phyloP scores from a whole-genome alignment of 2,888 invertebrate species.

The Scrobipalpa atriplicella region DNA sequence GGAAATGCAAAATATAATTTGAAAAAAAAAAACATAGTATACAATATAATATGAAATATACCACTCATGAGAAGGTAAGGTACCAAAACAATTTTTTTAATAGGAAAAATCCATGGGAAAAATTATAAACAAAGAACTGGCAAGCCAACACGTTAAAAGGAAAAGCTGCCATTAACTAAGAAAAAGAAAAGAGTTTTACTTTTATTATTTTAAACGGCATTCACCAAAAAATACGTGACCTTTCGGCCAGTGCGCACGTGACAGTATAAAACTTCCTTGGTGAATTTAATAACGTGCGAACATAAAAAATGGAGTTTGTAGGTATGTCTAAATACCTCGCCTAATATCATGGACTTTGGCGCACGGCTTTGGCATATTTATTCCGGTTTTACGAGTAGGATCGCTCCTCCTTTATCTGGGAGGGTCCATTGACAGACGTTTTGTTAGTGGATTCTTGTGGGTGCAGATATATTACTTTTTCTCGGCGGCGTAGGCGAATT shows the following conservation, averaged over 20 bases:
- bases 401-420: slow-evolving; percentile 40
- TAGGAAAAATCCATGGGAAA: too few species aligned
- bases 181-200: neutral
- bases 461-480: slow-evolving; percentile 25
- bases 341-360: neutral
- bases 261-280: neutral
- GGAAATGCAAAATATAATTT: neutral
- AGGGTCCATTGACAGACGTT: slow-evolving; percentile 41
- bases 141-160: neutral
- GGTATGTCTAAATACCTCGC: neutral
- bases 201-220: neutral
- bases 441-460: slow-evolving; percentile 38
- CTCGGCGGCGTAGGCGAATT: neutral
- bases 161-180: neutral
- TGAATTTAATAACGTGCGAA: slow-evolving; percentile 11
- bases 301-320: slow-evolving; percentile 20
- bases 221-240: neutral
- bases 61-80: too few species aligned
- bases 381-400: slow-evolving; percentile 45
- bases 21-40: neutral
- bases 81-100: too few species aligned
- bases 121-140: neutral
- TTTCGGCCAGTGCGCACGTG: slow-evolving; percentile 4
- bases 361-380: slow-evolving; percentile 19
- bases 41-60: neutral